Conservation (phyloP, 2,113 vertebrate genomes). For the Mixornis gularis region DNA sequence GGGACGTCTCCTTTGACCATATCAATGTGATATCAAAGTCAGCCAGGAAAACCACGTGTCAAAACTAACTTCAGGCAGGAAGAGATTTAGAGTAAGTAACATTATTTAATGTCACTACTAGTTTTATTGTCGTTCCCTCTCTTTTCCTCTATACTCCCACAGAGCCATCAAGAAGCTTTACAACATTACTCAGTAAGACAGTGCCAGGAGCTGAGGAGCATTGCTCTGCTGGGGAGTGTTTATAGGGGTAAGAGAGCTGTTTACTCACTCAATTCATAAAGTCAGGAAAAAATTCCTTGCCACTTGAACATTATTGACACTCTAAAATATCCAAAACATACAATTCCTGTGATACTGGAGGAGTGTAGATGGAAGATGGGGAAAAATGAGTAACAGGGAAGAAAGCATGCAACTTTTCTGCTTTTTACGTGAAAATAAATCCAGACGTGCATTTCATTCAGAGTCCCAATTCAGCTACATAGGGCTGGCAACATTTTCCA, state of each 20-base stretch:
- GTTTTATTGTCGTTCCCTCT: not conserved
- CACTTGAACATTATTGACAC: not conserved
- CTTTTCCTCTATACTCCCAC: not conserved
- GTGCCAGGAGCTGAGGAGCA: not conserved
- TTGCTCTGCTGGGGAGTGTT: not conserved
- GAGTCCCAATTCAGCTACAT: not conserved
- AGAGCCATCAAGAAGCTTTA: not conserved
- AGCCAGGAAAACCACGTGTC: accelerated
- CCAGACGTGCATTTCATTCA: not conserved
- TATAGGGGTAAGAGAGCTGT: not conserved
- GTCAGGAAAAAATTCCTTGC: not conserved
- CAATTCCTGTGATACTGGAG: not conserved
- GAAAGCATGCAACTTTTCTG: not conserved
- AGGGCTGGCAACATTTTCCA: not conserved
- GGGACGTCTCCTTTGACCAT: not conserved
- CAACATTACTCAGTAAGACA: not conserved
- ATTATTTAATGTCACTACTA: not conserved
- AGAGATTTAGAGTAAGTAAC: not conserved
- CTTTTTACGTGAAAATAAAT: not conserved
- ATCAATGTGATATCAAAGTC: not conserved
- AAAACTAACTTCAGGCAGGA: not conserved
- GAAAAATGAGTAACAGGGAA: not conserved
- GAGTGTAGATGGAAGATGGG: not conserved
- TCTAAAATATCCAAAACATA: not conserved
- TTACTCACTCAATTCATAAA: not conserved